Conservation (phyloP, 2,113 vertebrate species). For the Spea bombifrons region DNA sequence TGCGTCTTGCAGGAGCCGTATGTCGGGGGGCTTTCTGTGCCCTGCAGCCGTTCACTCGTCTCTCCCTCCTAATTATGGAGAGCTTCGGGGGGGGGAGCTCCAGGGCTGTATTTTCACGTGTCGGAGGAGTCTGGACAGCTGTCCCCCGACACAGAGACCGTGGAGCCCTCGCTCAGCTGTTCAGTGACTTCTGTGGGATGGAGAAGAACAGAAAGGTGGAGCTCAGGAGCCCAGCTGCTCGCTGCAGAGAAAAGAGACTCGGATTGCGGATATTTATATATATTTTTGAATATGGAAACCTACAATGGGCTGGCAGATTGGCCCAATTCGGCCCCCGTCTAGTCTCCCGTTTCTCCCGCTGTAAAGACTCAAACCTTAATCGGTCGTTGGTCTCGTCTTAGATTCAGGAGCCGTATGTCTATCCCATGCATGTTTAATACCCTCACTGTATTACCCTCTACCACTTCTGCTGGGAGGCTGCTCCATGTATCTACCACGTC, state of each 20-base stretch:
- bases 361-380: too few species aligned
- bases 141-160: conserved; percentile 2
- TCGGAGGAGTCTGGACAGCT: conserved; percentile 43
- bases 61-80: background rate
- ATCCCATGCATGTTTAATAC: too few species aligned
- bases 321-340: too few species aligned
- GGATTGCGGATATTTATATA: background rate
- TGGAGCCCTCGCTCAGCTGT: conserved; percentile 26
- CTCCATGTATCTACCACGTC: too few species aligned
- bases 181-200: background rate
- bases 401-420: too few species aligned
- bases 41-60: background rate
- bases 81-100: background rate
- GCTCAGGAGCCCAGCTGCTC: conserved; percentile 30
- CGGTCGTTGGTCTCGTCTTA: too few species aligned
- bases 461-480: too few species aligned
- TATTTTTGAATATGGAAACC: too few species aligned
- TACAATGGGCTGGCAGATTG: too few species aligned
- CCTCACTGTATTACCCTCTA: too few species aligned
- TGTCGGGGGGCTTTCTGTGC: background rate
- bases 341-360: too few species aligned
- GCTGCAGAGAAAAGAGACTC: background rate
- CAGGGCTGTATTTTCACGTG: conserved; percentile 5
- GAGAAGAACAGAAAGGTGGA: conserved; percentile 27
- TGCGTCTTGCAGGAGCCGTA: too few species aligned